These are phyloP conservation scores for Holocentrus rufus DNA, from an alignment of 2,797 vertebrate species.

Conservation along the genomic window DNA sequence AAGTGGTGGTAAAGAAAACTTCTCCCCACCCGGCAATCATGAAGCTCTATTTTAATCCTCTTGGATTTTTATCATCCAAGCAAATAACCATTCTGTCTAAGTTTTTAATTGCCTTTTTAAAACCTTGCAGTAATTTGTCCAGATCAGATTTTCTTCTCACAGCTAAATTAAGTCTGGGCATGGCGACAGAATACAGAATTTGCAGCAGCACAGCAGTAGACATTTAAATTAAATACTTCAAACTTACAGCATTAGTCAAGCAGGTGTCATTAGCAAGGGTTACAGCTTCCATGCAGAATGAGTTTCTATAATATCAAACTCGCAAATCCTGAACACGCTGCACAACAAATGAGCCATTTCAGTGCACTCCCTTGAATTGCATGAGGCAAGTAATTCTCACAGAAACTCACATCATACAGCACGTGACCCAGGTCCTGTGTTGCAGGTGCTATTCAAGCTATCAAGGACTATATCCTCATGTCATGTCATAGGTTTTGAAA, in stretches of 20 bases:
- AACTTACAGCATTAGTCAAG: constrained; percentile 41
- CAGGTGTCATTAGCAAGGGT: constrained; percentile 31
- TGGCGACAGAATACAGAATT: constrained; percentile 31
- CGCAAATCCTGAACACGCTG: neutral
- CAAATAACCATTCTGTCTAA: constrained; percentile 50
- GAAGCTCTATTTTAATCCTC: constrained; percentile 39
- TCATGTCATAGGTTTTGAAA: too few relatives aligned
- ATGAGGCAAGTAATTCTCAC: constrained; percentile 5
- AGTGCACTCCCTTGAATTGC: neutral
- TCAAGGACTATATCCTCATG: too few relatives aligned
- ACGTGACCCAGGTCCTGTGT: too few relatives aligned
- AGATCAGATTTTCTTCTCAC: constrained; percentile 44
- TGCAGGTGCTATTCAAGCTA: too few relatives aligned
- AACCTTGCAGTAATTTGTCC: constrained; percentile 45
- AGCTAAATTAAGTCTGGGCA: constrained; percentile 43
- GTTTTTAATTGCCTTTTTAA: constrained; percentile 56
- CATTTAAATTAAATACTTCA: constrained; percentile 45
- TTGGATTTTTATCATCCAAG: constrained; percentile 53
- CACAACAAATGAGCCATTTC: neutral
- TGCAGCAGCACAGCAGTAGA: constrained; percentile 6
- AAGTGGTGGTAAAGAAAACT: constrained; percentile 68
- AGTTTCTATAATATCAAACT: constrained; percentile 30
- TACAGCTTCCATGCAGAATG: constrained; percentile 4
- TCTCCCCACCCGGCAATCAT: constrained; percentile 31
- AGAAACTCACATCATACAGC: neutral